Percentiles rank a stretch among this genome's conserved stretches.
These are phyloP conservation scores for Trisateles emortualis DNA, from an alignment of 2,888 invertebrate species.

Conservation along the genomic window DNA sequence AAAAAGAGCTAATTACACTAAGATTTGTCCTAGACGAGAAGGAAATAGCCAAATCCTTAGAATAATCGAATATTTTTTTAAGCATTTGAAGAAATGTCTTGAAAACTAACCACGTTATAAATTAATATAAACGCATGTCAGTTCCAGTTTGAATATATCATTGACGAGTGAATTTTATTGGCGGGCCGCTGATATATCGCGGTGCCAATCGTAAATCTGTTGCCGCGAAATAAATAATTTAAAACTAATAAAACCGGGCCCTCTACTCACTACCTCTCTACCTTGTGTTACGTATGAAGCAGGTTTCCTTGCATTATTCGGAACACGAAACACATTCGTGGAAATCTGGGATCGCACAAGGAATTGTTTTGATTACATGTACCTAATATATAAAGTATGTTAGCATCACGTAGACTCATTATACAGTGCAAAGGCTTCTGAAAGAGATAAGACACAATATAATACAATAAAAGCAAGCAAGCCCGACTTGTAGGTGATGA, in stretches of 20 bases:
- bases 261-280: slow-evolving; percentile 41
- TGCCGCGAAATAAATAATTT: slow-evolving; percentile 84
- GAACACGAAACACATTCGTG: slow-evolving; percentile 34
- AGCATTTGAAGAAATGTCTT: too few species aligned
- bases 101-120: too few species aligned
- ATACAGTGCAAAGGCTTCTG: too few species aligned
- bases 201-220: slow-evolving; percentile 84
- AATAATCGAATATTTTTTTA: too few species aligned
- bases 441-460: too few species aligned
- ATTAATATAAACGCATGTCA: slow-evolving; percentile 1
- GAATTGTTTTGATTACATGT: slow-evolving; percentile 19
- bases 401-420: too few species aligned
- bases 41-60: too few species aligned
- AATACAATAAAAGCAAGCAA: too few species aligned
- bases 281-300: slow-evolving; percentile 49
- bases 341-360: slow-evolving; percentile 33
- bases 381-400: slow-evolving; percentile 29
- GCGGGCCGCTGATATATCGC: slow-evolving; percentile 82
- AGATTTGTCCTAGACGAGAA: too few species aligned
- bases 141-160: slow-evolving; percentile 45
- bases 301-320: slow-evolving; percentile 39
- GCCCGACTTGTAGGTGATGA: too few species aligned
- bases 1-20: too few species aligned
- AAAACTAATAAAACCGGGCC: slow-evolving; percentile 80
- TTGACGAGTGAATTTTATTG: slow-evolving; percentile 73